phyloP scores from a whole-genome alignment of 2,113 vertebrate genomes.

The Cygnus atratus region DNA sequence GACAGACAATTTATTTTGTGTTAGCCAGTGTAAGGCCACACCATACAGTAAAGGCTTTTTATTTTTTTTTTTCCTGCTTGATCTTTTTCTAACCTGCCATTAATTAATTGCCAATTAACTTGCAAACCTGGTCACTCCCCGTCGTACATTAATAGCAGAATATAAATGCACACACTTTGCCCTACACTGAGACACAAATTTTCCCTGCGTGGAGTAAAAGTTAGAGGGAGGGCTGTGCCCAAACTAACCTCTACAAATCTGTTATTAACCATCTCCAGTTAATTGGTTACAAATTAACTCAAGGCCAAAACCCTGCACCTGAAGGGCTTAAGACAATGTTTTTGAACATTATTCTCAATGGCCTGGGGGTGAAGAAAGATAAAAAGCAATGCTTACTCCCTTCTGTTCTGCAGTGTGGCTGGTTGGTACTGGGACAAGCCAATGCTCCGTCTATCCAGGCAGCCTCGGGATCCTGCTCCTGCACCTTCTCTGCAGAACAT shows the following conservation, averaged over 20 bases:
- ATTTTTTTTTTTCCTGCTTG: background rate
- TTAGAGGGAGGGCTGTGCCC: background rate
- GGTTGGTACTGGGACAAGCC: background rate
- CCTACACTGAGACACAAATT: background rate
- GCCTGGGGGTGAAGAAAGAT: background rate
- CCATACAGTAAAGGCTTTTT: fast-evolving
- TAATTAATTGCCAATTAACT: conserved; percentile 18
- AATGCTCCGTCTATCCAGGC: background rate
- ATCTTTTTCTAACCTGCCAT: background rate
- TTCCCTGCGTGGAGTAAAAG: background rate
- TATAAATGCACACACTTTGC: background rate
- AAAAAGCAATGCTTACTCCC: background rate
- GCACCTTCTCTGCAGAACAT: background rate
- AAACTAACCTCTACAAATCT: background rate
- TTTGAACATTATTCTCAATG: background rate
- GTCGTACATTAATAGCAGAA: background rate
- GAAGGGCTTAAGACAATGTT: background rate
- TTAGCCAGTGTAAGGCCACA: background rate
- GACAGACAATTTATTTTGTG: no score
- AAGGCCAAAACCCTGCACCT: background rate
- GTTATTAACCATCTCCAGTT: background rate
- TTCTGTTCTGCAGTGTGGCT: background rate
- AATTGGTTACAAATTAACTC: background rate
- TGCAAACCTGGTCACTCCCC: background rate
- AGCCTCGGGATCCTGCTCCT: fast-evolving